phyloP scores from a whole-genome alignment of 2,888 invertebrate genomes.

The Arenicola marina region DNA sequence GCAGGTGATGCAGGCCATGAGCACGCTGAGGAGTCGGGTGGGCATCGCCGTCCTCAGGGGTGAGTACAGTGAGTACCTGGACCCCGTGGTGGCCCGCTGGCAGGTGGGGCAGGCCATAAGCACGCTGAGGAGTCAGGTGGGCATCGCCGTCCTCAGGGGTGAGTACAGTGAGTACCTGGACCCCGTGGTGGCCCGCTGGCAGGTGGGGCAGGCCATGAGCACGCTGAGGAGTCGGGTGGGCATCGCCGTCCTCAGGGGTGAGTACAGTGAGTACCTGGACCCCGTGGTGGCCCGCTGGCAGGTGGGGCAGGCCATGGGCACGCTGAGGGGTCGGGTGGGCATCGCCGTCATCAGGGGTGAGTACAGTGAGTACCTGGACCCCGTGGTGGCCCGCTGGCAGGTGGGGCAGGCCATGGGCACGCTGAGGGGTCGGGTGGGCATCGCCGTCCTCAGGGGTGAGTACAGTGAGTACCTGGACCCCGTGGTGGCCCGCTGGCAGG shows the following conservation, averaged over 20 bases:
- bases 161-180: constrained; percentile 78
- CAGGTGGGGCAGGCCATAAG: constrained; percentile 79
- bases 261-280: constrained; percentile 79
- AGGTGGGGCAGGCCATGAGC: constrained; percentile 78
- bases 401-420: constrained; percentile 82
- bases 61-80: constrained; percentile 74
- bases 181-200: constrained; percentile 74
- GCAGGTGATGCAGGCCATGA: constrained; percentile 80
- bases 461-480: constrained; percentile 82
- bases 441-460: constrained; percentile 79
- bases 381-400: constrained; percentile 72
- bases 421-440: constrained; percentile 80
- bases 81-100: constrained; percentile 75
- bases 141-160: constrained; percentile 81
- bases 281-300: constrained; percentile 74
- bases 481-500: constrained; percentile 71
- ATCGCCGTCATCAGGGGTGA: constrained; percentile 81
- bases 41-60: constrained; percentile 83
- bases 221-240: constrained; percentile 83
- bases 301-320: constrained; percentile 80
- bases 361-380: constrained; percentile 80
- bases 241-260: constrained; percentile 79
- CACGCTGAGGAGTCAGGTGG: constrained; percentile 80
- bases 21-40: constrained; percentile 79
- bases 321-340: constrained; percentile 80